These are phyloP conservation scores for Erythrolamprus reginae DNA, from an alignment of 2,113 vertebrate species.

Conservation along the genomic window DNA sequence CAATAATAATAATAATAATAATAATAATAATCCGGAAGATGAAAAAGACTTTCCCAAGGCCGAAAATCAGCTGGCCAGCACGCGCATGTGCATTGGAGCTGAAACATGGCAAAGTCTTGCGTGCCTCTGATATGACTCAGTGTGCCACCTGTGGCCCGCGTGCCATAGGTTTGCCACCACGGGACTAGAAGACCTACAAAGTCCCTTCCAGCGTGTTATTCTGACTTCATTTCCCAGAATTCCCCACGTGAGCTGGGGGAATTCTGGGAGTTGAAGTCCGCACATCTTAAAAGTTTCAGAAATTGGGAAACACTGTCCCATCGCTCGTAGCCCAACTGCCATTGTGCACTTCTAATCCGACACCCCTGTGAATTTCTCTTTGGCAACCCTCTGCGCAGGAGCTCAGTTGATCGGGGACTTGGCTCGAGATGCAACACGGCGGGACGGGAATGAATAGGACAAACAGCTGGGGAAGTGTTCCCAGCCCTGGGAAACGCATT, in stretches of 20 bases:
- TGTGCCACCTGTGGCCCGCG: too few relatives aligned
- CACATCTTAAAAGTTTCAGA: not conserved
- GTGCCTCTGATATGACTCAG: too few relatives aligned
- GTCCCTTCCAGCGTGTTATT: not conserved
- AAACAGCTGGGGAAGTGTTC: not conserved
- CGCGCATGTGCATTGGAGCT: too few relatives aligned
- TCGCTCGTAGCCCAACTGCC: not conserved
- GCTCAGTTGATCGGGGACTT: not conserved
- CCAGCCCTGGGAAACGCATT: slow-evolving; percentile 10
- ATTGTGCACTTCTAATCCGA: not conserved
- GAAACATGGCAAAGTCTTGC: too few relatives aligned
- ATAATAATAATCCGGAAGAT: too few relatives aligned
- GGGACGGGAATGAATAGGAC: not conserved
- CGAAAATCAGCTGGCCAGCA: too few relatives aligned
- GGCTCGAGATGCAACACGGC: not conserved
- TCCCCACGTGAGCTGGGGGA: too few relatives aligned
- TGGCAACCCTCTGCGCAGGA: not conserved
- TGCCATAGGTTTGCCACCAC: too few relatives aligned
- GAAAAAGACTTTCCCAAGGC: too few relatives aligned
- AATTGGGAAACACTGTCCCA: not conserved
- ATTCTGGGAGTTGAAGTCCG: too few relatives aligned
- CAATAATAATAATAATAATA: too few relatives aligned
- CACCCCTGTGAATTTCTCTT: not conserved
- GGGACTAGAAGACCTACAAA: not conserved
- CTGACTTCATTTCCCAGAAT: not conserved